Evolutionary conservation across 2,888 invertebrate species (phyloP).

Genomic region (Aromia moschata): DNA sequence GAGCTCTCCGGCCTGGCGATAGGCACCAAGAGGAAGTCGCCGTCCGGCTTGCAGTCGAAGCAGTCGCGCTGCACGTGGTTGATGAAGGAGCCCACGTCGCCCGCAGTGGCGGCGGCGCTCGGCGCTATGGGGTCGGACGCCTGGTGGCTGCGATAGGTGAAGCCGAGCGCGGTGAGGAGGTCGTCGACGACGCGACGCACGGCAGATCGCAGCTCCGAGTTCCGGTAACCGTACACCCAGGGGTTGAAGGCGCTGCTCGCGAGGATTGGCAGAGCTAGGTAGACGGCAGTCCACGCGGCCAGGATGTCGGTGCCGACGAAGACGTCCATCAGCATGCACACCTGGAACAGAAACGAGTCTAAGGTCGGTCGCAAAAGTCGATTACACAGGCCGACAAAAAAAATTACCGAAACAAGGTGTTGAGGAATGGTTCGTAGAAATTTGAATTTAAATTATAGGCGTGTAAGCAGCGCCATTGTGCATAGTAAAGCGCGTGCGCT

Average conservation of each 20-base stretch:
- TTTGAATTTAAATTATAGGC: too few relatives aligned
- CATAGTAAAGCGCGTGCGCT: too few relatives aligned
- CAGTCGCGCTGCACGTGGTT: constrained; percentile 57
- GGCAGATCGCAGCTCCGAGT: constrained; percentile 69
- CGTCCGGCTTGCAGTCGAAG: constrained; percentile 50
- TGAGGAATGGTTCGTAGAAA: too few relatives aligned
- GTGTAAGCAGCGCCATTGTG: too few relatives aligned
- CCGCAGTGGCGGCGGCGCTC: constrained; percentile 59
- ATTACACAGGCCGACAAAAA: too few relatives aligned
- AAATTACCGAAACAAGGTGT: too few relatives aligned
- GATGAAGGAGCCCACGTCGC: constrained; percentile 59
- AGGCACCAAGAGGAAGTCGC: constrained; percentile 58
- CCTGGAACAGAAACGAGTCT: constrained; percentile 57
- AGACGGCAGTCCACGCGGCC: constrained; percentile 66
- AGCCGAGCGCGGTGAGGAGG: constrained; percentile 62
- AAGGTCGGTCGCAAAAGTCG: too few relatives aligned
- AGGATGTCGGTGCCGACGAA: constrained; percentile 65
- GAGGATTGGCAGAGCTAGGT: constrained; percentile 68
- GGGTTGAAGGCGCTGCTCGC: constrained; percentile 71
- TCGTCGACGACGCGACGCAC: constrained; percentile 68
- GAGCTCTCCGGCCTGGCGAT: constrained; percentile 60
- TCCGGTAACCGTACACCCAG: constrained; percentile 73
- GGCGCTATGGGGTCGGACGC: constrained; percentile 56
- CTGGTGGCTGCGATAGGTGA: constrained; percentile 59
- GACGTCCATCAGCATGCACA: constrained; percentile 67